phyloP scores from a whole-genome alignment of 2,797 vertebrate genomes.

The Sebastes itinus region DNA sequence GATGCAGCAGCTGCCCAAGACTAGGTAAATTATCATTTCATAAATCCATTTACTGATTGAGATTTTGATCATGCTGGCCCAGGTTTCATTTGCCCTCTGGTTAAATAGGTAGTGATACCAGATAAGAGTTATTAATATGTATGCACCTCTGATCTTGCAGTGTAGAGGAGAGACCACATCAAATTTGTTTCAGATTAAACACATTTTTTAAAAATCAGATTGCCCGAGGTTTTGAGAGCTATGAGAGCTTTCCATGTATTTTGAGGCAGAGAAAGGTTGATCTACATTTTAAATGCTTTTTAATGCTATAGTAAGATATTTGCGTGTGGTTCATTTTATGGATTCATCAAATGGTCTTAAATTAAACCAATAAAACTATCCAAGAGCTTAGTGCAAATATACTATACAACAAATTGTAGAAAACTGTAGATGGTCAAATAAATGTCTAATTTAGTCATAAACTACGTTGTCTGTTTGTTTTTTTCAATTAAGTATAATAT shows the following conservation, averaged over 20 bases:
- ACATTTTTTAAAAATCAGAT: not conserved
- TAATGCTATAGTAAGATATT: not conserved
- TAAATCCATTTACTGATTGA: conserved; percentile 26
- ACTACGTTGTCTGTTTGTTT: not conserved
- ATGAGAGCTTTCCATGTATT: not conserved
- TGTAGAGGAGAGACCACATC: conserved; percentile 7
- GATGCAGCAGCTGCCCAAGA: not conserved
- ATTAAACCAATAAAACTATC: not conserved
- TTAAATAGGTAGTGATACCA: conserved; percentile 31
- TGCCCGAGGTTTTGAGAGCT: conserved; percentile 15
- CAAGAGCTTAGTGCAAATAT: not conserved
- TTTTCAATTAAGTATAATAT: not conserved
- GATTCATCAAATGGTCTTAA: not conserved
- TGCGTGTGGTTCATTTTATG: not conserved
- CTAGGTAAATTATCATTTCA: conserved; percentile 5
- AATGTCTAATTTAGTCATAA: not conserved
- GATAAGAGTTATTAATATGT: conserved; percentile 48
- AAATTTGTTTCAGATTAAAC: conserved; percentile 26
- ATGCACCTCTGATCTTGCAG: conserved; percentile 21
- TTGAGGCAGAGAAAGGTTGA: not conserved
- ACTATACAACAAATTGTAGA: not conserved
- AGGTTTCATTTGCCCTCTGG: conserved; percentile 40
- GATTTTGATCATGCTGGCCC: conserved; percentile 34
- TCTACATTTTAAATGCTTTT: not conserved
- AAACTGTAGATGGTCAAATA: not conserved